Evolutionary conservation across 2,888 invertebrate genomes (phyloP).

Genomic region (Cremastinae sp.): DNA sequence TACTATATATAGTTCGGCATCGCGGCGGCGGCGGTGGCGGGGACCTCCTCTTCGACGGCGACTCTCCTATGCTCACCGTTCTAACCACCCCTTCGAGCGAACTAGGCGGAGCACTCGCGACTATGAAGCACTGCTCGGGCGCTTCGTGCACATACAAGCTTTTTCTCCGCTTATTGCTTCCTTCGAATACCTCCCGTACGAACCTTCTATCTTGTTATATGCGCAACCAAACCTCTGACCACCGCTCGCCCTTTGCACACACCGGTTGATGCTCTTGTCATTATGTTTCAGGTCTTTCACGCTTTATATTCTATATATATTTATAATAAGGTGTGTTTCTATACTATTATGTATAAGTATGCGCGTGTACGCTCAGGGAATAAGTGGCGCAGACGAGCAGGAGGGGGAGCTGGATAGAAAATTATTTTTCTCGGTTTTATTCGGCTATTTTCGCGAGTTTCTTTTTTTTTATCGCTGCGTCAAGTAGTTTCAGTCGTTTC

Average conservation of each 20-base stretch:
- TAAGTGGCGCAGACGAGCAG: too few species aligned
- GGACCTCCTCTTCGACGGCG: slow-evolving; percentile 60
- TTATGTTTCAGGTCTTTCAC: too few species aligned
- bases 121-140: slow-evolving; percentile 11
- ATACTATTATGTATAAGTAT: too few species aligned
- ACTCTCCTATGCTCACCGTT: slow-evolving; percentile 41
- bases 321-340: too few species aligned
- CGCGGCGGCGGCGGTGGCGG: too few species aligned
- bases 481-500: slow-evolving; percentile 48
- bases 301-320: too few species aligned
- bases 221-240: background rate
- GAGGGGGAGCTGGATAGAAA: too few species aligned
- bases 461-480: slow-evolving; percentile 31
- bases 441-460: too few species aligned
- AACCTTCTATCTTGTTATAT: background rate
- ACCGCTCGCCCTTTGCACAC: too few species aligned
- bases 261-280: too few species aligned
- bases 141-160: slow-evolving; percentile 47
- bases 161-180: background rate
- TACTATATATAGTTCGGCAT: slow-evolving; percentile 42
- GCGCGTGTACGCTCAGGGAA: too few species aligned
- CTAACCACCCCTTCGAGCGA: slow-evolving; percentile 50
- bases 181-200: background rate
- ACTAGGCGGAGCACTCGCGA: slow-evolving; percentile 62
- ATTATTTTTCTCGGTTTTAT: too few species aligned